These are phyloP conservation scores for Eupithecia vulgata DNA, from an alignment of 2,888 invertebrate genomes.

Conservation along the genomic window DNA sequence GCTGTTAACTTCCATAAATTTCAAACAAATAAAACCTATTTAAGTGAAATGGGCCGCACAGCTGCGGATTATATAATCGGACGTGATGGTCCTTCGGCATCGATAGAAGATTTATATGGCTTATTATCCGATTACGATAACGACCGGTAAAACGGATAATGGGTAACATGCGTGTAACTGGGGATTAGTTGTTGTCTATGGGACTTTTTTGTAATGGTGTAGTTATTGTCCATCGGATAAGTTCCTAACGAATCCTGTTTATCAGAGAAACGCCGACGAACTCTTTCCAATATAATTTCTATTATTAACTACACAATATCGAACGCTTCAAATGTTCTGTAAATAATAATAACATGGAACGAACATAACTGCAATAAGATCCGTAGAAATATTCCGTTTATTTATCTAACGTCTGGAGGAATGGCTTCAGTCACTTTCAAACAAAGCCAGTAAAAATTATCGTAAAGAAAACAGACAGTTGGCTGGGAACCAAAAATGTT, in stretches of 20 bases:
- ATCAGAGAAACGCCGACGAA: not conserved
- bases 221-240: not conserved
- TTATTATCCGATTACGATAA: conserved; percentile 19
- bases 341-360: conserved; percentile 3
- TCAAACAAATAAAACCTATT: not conserved
- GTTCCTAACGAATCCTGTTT: not conserved
- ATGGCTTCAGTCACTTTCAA: conserved; percentile 30
- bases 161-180: not conserved
- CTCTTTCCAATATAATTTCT: not conserved
- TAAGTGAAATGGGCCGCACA: not conserved
- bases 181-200: not conserved
- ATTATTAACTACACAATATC: not conserved
- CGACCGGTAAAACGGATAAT: conserved; percentile 6
- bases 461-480: conserved; percentile 30
- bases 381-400: conserved; percentile 29
- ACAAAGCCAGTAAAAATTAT: conserved; percentile 30
- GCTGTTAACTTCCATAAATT: not conserved
- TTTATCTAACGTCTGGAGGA: conserved; percentile 23
- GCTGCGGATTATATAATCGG: conserved; percentile 32
- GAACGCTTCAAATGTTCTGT: not conserved
- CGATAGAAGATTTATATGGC: conserved; percentile 27
- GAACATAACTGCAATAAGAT: not conserved
- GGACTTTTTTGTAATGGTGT: not conserved
- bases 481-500: conserved; percentile 35
- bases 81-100: conserved; percentile 23